phyloP scores from a whole-genome alignment of 2,888 invertebrate genomes.

The Auanema freiburgensis region DNA sequence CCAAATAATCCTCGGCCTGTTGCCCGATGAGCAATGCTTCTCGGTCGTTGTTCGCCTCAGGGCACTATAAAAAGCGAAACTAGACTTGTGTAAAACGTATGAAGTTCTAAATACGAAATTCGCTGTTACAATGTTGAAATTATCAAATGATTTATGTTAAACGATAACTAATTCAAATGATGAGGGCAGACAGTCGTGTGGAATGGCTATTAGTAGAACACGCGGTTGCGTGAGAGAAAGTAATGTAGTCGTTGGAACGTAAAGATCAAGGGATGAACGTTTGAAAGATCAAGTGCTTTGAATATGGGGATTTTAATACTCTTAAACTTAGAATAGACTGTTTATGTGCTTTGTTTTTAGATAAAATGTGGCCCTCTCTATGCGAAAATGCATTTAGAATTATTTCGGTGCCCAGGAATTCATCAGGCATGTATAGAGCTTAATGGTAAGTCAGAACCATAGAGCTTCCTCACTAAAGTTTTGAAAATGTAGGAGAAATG shows the following conservation, averaged over 20 bases:
- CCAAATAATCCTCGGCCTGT: conserved; percentile 13
- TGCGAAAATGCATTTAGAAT: conserved; percentile 60
- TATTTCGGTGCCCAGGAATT: conserved; percentile 67
- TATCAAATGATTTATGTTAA: too few relatives aligned
- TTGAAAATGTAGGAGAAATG: conserved; percentile 51
- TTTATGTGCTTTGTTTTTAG: conserved; percentile 31
- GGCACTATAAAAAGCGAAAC: too few relatives aligned
- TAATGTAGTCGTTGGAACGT: conserved; percentile 1
- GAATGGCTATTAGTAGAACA: conserved; percentile 16
- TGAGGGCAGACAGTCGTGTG: too few relatives aligned
- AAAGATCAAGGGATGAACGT: not conserved
- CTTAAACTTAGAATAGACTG: not conserved
- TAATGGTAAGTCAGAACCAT: conserved; percentile 38
- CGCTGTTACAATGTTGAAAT: too few relatives aligned
- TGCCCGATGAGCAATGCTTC: too few relatives aligned
- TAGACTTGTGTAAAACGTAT: not conserved
- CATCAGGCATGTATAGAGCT: conserved; percentile 66
- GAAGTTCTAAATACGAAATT: not conserved
- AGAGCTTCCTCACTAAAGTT: not conserved
- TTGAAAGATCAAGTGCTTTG: not conserved
- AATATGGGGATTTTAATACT: not conserved
- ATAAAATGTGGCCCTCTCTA: conserved; percentile 60
- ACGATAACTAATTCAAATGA: too few relatives aligned
- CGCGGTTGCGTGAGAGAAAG: conserved; percentile 20
- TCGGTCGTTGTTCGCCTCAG: too few relatives aligned